Evolutionary conservation across 2,888 invertebrate genomes (phyloP).

Genomic region (Volucella inflata): DNA sequence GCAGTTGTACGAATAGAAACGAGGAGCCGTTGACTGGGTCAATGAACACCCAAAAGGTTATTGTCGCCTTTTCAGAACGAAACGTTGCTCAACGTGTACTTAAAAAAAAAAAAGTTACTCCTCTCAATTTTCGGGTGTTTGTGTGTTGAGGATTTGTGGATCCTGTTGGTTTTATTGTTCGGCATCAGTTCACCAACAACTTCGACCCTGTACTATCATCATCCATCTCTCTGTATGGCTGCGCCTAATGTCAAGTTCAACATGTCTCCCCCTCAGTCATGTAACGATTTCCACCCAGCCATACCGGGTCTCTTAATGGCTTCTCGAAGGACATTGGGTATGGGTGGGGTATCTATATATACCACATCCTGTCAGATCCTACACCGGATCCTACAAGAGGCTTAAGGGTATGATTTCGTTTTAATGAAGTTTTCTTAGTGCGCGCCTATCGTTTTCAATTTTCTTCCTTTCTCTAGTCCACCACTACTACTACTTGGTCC

Average conservation of each 20-base stretch:
- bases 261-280: slow-evolving; percentile 1
- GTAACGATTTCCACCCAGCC: background rate
- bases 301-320: background rate
- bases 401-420: slow-evolving; percentile 29
- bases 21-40: slow-evolving; percentile 73
- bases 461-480: slow-evolving; percentile 5
- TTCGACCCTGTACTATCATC: slow-evolving; percentile 48
- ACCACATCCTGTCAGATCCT: background rate
- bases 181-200: slow-evolving; percentile 29
- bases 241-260: slow-evolving; percentile 71
- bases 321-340: slow-evolving; percentile 63
- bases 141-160: slow-evolving; percentile 45
- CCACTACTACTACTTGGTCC: background rate
- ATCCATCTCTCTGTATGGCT: slow-evolving; percentile 45
- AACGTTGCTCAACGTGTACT: slow-evolving; percentile 31
- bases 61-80: slow-evolving; percentile 65
- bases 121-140: slow-evolving; percentile 23
- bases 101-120: slow-evolving; percentile 10
- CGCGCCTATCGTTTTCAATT: slow-evolving; percentile 35
- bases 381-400: slow-evolving; percentile 3
- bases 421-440: slow-evolving; percentile 49
- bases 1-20: background rate
- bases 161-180: slow-evolving; percentile 49
- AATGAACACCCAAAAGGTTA: slow-evolving; percentile 73
- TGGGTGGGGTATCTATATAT: no score